A percentile compares a stretch with the other conserved stretches of the same genome.
These are phyloP conservation scores for Hemichromis elongatus DNA, from an alignment of 2,113 vertebrate species.

Conservation along the genomic window DNA sequence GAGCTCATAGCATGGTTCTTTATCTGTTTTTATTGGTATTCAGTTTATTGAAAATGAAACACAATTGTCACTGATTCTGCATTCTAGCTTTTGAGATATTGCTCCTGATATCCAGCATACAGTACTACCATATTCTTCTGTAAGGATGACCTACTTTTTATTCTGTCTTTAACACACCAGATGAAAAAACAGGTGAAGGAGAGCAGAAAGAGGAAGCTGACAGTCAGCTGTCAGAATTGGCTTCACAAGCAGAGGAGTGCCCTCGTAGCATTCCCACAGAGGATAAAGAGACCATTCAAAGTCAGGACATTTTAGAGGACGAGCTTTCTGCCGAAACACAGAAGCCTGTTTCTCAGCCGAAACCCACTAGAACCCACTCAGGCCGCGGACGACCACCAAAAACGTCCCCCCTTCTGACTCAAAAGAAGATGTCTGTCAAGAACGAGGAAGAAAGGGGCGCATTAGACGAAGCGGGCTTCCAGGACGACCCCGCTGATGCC, in stretches of 20 bases:
- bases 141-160: not conserved
- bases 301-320: slow-evolving; percentile 1
- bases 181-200: slow-evolving; percentile 39
- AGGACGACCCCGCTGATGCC: slow-evolving; percentile 65
- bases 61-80: not conserved
- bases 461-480: slow-evolving; percentile 37
- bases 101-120: not conserved
- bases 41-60: not conserved
- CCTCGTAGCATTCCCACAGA: not conserved
- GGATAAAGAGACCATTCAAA: not conserved
- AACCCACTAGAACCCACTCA: not conserved
- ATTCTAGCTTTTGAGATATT: not conserved
- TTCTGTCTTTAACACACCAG: not conserved
- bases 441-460: slow-evolving; percentile 27
- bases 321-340: not conserved
- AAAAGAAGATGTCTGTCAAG: slow-evolving; percentile 17
- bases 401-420: not conserved
- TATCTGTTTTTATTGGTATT: not conserved
- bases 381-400: slow-evolving; percentile 15
- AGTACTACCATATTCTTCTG: not conserved
- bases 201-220: slow-evolving; percentile 17
- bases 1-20: not conserved
- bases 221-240: slow-evolving; percentile 11
- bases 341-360: not conserved
- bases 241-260: slow-evolving; percentile 21